Evolutionary conservation across 2,888 invertebrate genomes (phyloP).

Genomic region (Oegoconia quadripuncta): DNA sequence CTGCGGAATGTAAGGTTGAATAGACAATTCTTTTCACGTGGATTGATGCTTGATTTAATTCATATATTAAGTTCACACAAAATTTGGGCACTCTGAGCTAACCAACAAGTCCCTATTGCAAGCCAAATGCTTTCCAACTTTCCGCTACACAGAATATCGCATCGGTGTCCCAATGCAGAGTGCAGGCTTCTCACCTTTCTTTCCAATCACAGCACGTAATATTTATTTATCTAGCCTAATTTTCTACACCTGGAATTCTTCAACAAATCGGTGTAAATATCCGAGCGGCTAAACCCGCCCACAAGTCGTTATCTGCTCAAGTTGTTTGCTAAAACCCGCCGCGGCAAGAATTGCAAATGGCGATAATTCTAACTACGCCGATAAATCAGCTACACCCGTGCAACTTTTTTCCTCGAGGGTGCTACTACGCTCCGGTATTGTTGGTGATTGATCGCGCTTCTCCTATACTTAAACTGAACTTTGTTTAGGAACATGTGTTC

Average conservation of each 20-base stretch:
- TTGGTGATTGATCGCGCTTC: slow-evolving; percentile 68
- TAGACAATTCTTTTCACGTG: no score
- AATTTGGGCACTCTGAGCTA: no score
- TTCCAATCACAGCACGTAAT: no score
- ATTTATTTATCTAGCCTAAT: no score
- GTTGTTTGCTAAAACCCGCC: slow-evolving; percentile 59
- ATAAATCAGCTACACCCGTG: slow-evolving; percentile 72
- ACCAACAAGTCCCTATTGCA: no score
- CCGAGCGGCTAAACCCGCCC: slow-evolving; percentile 20
- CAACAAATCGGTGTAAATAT: slow-evolving; percentile 1
- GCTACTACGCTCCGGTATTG: slow-evolving; percentile 52
- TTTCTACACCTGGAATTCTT: not conserved
- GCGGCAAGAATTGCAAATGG: slow-evolving; percentile 76
- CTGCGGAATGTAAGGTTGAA: not conserved
- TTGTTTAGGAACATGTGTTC: slow-evolving; percentile 60
- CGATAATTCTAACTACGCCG: slow-evolving; percentile 75
- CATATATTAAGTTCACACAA: no score
- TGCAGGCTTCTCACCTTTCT: no score
- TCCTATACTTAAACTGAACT: slow-evolving; percentile 51
- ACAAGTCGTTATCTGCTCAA: slow-evolving; percentile 56
- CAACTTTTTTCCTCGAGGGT: slow-evolving; percentile 72
- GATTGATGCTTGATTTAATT: no score
- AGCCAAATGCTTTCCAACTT: no score
- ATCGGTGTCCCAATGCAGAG: no score
- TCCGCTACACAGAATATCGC: no score